Evolutionary conservation across 2,113 vertebrate species (phyloP), one percentile per base, ranked within the genome.

Genomic region (Tupaia chinensis): DNA sequence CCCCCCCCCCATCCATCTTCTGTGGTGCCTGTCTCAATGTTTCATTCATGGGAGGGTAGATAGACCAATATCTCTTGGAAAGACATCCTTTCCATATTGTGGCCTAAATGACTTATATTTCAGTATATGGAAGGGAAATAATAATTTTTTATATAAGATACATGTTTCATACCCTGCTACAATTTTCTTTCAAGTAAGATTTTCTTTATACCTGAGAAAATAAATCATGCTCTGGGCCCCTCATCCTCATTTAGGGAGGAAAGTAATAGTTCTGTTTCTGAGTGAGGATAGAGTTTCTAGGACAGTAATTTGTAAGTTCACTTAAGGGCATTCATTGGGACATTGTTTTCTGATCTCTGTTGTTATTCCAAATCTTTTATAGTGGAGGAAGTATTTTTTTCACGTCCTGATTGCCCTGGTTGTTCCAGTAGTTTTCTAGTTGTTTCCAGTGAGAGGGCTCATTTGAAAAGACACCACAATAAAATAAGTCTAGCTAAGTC

Each of bases 131-230:
- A 86, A 93, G 68, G 23, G 54, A 95, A 84, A n/a, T 0, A 25
- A 1, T 25, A 44, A 73, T 16, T 87, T 93, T 96, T 90, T 14
- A 68, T 54, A 72, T 72, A 34, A 89, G 90, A 56, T 34, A 68
- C 6, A 15, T 15, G 20, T 69, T 90, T 91, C 16, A 25, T 23
- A 58, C 69, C 61, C 53, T 82, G 1, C 15, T 60, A 56, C 6
- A 56, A 5, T 61, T 69, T 94, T 77, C 12, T 65, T 16, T 85
- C 17, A 34, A 32, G 32, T 65, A 78, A 69, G 61, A 20, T 69
- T 79, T 92, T 69, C 74, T 92, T 92, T 94, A 74, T 16, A 87
- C 53, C 53, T 84, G 77, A 16, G 53, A 22, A 92, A 65, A 61
- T 10, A 63, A 95, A 70, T n/a, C 13, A 69, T 15, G 16, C 14